phyloP scores from a whole-genome alignment of 1,140 invertebrate genomes.

The Papilio xuthus region DNA sequence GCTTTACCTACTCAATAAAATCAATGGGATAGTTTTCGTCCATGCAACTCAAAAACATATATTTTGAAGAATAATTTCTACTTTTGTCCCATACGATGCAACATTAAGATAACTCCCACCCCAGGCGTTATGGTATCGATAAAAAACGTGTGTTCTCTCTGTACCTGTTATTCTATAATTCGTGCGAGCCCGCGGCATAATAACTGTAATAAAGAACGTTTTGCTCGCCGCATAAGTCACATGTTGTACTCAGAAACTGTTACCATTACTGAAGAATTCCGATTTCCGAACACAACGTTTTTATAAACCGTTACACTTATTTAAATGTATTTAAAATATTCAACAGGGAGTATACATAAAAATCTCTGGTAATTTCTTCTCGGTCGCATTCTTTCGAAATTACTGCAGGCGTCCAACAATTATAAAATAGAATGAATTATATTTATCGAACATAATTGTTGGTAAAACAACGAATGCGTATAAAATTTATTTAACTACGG shows the following conservation, averaged over 20 bases:
- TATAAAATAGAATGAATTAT: neutral
- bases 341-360: neutral
- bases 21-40: too few species aligned
- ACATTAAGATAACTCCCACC: constrained; percentile 12
- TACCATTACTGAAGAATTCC: constrained; percentile 53
- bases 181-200: constrained; percentile 64
- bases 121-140: constrained; percentile 29
- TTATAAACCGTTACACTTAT: constrained; percentile 21
- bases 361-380: neutral
- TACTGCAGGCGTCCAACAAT: neutral
- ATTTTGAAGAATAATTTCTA: neutral
- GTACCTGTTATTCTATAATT: constrained; percentile 68
- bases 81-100: neutral
- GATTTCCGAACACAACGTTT: constrained; percentile 40
- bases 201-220: constrained; percentile 72
- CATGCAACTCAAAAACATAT: too few species aligned
- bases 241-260: constrained; percentile 49
- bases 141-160: constrained; percentile 49
- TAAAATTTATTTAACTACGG: too few species aligned
- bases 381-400: neutral
- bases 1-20: too few species aligned
- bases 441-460: too few species aligned
- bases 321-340: neutral
- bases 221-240: constrained; percentile 69
- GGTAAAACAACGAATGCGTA: too few species aligned